Percentiles rank a stretch among this genome's conserved stretches.
These are phyloP conservation scores for Eurytoma adleriae DNA, from an alignment of 2,888 invertebrate species.

Conservation along the genomic window DNA sequence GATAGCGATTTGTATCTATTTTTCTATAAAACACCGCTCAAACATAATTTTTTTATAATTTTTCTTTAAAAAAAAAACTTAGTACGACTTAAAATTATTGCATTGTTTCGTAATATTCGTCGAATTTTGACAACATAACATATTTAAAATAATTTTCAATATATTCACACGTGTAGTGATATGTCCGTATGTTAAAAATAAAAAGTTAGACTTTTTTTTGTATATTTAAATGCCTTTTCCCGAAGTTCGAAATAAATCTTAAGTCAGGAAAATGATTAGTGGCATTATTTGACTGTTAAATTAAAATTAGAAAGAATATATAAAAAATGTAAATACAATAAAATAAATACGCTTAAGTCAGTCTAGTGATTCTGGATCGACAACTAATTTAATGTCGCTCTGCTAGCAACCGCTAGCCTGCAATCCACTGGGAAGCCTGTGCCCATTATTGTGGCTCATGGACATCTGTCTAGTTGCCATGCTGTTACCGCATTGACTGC, in stretches of 20 bases:
- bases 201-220: slow-evolving; percentile 7
- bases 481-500: slow-evolving; percentile 79
- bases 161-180: slow-evolving; percentile 26
- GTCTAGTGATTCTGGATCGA: slow-evolving; percentile 55
- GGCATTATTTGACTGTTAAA: slow-evolving; percentile 15
- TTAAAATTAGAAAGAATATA: slow-evolving; percentile 27
- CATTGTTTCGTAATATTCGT: slow-evolving; percentile 26
- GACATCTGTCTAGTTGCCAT: slow-evolving; percentile 72
- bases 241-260: background rate
- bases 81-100: slow-evolving; percentile 38
- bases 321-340: slow-evolving; percentile 51
- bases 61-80: slow-evolving; percentile 30
- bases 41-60: slow-evolving; percentile 28
- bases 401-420: slow-evolving; percentile 70
- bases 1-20: slow-evolving; percentile 45
- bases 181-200: slow-evolving; percentile 26
- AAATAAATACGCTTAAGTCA: slow-evolving; percentile 56
- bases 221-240: slow-evolving; percentile 29
- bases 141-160: slow-evolving; percentile 13
- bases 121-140: slow-evolving; percentile 30
- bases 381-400: slow-evolving; percentile 53
- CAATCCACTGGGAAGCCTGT: slow-evolving; percentile 70
- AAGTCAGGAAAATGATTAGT: slow-evolving; percentile 24
- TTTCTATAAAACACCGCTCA: slow-evolving; percentile 27
- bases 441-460: slow-evolving; percentile 69